Percentiles rank a stretch among this genome's conserved stretches.
phyloP scores from a whole-genome alignment of 2,797 vertebrate species.

The Heterohyrax brucei region DNA sequence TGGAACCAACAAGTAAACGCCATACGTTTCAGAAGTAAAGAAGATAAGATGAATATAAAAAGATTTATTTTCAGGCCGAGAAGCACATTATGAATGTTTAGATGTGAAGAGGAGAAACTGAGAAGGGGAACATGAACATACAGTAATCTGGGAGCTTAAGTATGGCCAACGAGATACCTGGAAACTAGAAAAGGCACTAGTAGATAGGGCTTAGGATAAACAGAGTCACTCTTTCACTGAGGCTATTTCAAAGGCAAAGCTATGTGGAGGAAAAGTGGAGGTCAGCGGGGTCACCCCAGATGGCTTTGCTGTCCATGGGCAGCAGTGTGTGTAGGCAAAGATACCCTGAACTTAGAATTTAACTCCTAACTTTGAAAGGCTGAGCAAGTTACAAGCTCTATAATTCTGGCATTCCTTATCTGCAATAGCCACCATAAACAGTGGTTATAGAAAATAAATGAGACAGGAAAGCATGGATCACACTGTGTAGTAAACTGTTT shows the following conservation, averaged over 20 bases:
- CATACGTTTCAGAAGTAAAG: neutral
- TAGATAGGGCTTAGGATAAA: neutral
- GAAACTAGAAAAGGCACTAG: neutral
- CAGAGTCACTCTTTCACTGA: neutral
- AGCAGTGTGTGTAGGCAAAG: neutral
- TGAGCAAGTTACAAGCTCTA: neutral
- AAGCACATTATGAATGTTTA: neutral
- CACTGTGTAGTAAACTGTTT: neutral
- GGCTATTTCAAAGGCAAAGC: slow-evolving; percentile 8
- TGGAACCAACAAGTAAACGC: neutral
- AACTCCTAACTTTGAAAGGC: slow-evolving; percentile 34
- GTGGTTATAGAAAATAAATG: neutral
- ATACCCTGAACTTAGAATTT: neutral
- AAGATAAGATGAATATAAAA: slow-evolving; percentile 39
- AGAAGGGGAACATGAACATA: neutral
- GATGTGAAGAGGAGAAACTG: neutral
- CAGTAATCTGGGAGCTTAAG: neutral
- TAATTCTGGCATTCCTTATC: neutral
- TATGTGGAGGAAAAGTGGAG: neutral
- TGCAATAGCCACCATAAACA: neutral
- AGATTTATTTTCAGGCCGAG: slow-evolving; percentile 53
- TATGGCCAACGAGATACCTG: too few species aligned
- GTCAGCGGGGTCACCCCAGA: neutral
- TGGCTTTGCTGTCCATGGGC: neutral
- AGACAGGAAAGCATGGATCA: neutral